Base-by-base conservation (phyloP, 2,797 vertebrate species). In the Sebastes glaucus region DNA sequence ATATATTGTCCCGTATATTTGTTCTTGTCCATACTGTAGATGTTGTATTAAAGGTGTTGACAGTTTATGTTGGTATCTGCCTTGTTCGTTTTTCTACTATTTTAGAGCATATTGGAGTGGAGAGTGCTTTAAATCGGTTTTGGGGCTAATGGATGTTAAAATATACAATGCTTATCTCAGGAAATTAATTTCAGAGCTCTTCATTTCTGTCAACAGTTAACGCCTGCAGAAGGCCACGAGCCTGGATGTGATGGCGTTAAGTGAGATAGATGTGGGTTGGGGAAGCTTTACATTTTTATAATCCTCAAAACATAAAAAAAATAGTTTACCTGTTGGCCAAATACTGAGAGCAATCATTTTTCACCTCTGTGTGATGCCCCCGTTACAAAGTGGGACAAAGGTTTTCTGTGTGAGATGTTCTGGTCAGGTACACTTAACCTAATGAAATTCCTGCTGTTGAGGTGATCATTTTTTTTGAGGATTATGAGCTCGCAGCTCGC, bases 361-460 rank as follows among this genome's bases (percentile, higher is more conserved):
- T 32, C 11, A 7, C 11, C 27, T 2, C 35, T 3, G 3, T 53
- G 42, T 11, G 35, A 62, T 6, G 1, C 59, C 66, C 7, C 7
- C 49, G 64, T 70, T 28, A 61, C 16, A 70, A 74, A 72, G 10
- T 70, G 22, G 53, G 57, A 46, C 55, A 75, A 66, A 49, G 28
- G 72, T 75, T 67, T 65, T 3, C 32, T 78, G 5, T 32, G 23
- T 33, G 49, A 42, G 52, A 49, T 32, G 32, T 46, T 32, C 62
- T 27, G n/a, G 49, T 81, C 61, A 59, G 35, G 20, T 27, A 56
- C 78, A 81, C 84, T 88, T 83, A 35, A 74, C 30, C 23, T 74
- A 65, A 88, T 88, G 66, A 87, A 80, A 84, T 80, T 85, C 85
- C 78, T 83, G 23, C 38, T 22, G 14, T 23, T 52, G 27, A 71